Evolutionary conservation across 2,797 vertebrate genomes (phyloP), one percentile per base, ranked within the genome.

Genomic region (Petrocephalus sullivani): DNA sequence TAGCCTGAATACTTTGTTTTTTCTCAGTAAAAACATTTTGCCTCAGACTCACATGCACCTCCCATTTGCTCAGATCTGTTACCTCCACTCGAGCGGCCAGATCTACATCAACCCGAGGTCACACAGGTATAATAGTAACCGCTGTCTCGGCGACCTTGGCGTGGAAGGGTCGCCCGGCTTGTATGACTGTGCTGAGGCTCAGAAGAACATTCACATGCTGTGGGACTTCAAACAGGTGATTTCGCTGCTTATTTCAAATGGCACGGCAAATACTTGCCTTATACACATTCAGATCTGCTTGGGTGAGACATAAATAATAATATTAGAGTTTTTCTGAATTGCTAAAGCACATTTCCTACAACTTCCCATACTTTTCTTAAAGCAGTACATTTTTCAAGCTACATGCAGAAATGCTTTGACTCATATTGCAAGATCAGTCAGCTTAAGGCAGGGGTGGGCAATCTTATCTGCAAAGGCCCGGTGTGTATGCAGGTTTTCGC

Each of bases 101-200:
- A 54, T 96, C 12, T 94, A 93, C 88, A 89, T 96, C 9, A 95
- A 95, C 0, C 93, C 95, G 57, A 92, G 90, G 83, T 95, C 94
- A 78, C 94, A 95, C 89, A 95, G 89, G 75, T 93, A 94, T 91
- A 90, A 88, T 1, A 92, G 14, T 53, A 95, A 94, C 90, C 92
- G 91, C 19, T 96, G 95, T 51, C 89, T 96, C 89, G 92, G 93
- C 87, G 95, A 96, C 89, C n/a, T 85, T 0, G 92, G 90, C 3
- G 64, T 61, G 0, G 94, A 92, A 19, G 2, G 9, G 60, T 57
- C 83, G 4, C 94, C 94, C 0, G 90, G 78, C 1, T 89, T 95
- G 61, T 89, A 91, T 4, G 90, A 94, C 0, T 96, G 94, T 89
- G 90, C 91, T 57, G 0, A 54, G 0, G 94, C 93, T 41, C 5